Conservation (phyloP, 2,888 invertebrate genomes). For the Paralinhomoeus sp. region DNA sequence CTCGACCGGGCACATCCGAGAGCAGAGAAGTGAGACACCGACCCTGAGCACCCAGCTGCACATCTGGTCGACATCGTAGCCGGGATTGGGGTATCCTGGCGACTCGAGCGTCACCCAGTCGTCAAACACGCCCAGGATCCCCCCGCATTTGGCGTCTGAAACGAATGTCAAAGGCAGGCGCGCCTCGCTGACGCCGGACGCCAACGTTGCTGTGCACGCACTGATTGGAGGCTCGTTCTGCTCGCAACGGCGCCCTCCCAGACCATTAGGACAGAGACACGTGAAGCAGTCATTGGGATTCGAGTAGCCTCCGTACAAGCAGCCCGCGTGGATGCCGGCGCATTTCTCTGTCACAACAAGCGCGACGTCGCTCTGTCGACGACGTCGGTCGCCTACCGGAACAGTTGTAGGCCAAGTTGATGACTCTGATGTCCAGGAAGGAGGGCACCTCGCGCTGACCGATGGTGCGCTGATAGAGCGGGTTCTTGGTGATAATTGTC, state of each 20-base stretch:
- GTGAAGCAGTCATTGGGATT: conserved; percentile 12
- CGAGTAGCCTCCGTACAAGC: conserved; percentile 20
- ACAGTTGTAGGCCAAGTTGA: conserved; percentile 21
- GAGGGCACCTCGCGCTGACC: conserved; percentile 22
- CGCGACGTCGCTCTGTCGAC: too few species aligned
- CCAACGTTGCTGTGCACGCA: conserved; percentile 4
- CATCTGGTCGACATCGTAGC: conserved; percentile 14
- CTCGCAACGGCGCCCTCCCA: conserved; percentile 15
- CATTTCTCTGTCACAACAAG: too few species aligned
- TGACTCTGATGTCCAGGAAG: conserved; percentile 15
- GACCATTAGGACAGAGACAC: conserved; percentile 21
- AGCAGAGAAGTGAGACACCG: background rate
- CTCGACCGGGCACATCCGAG: background rate
- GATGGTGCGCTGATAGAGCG: conserved; percentile 19
- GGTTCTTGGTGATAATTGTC: conserved; percentile 18
- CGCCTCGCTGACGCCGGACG: too few species aligned
- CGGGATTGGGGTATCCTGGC: conserved; percentile 8
- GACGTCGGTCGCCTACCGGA: too few species aligned
- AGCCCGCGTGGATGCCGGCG: too few species aligned
- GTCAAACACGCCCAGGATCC: conserved; percentile 7
- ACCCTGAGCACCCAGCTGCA: conserved; percentile 15
- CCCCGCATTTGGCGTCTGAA: conserved; percentile 19
- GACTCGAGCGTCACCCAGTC: conserved; percentile 9
- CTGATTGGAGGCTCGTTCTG: conserved; percentile 13
- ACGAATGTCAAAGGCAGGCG: too few species aligned